phyloP scores from a whole-genome alignment of 2,113 vertebrate species.

The Podilymbus podiceps region DNA sequence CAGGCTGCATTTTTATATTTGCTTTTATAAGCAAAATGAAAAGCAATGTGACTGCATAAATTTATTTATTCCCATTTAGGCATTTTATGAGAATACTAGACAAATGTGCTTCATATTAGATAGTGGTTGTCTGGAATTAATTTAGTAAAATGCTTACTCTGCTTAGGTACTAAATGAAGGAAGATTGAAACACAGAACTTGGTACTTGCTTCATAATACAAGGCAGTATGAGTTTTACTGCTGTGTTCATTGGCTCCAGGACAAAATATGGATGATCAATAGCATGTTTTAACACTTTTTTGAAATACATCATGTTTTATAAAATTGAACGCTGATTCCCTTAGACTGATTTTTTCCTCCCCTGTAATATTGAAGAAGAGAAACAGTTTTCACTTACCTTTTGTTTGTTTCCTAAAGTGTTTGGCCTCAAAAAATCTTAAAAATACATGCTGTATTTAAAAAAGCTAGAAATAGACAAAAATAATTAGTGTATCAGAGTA shows the following conservation, averaged over 20 bases:
- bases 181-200: not conserved
- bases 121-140: not conserved
- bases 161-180: not conserved
- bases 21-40: not conserved
- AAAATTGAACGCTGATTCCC: not conserved
- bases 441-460: not conserved
- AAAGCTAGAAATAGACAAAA: not conserved
- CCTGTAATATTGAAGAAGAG: not conserved
- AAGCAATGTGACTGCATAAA: not conserved
- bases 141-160: not conserved
- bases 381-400: not conserved
- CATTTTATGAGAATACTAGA: not conserved
- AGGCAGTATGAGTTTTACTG: not conserved
- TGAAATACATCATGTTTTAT: not conserved
- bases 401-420: not conserved
- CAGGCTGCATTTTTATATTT: not conserved
- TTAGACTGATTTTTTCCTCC: not conserved
- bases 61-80: not conserved
- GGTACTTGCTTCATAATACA: not conserved
- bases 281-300: not conserved
- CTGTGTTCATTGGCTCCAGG: not conserved
- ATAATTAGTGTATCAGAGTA: not conserved
- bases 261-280: not conserved
- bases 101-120: not conserved
- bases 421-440: not conserved